phyloP scores from a whole-genome alignment of 2,113 vertebrate genomes.

The Sylvia atricapilla region DNA sequence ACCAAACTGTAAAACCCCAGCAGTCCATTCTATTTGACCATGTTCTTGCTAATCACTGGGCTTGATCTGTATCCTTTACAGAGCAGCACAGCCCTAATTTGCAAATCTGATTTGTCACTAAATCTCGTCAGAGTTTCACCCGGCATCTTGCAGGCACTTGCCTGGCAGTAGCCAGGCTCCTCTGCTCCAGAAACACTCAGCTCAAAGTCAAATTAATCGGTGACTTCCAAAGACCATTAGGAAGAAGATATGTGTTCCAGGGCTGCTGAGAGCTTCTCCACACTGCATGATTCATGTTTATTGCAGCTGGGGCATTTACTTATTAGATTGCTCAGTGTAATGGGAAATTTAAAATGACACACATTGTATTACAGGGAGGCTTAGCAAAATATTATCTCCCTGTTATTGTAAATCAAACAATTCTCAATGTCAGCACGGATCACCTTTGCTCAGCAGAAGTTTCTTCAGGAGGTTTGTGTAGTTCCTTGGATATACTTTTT shows the following conservation, averaged over 20 bases:
- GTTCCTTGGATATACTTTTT: neutral
- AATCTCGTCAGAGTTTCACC: constrained; percentile 31
- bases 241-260: constrained; percentile 35
- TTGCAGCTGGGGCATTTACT: constrained; percentile 61
- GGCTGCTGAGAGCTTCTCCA: constrained; percentile 39
- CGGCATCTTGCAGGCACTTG: constrained; percentile 29
- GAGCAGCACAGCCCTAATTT: neutral
- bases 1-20: neutral
- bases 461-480: neutral
- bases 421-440: constrained; percentile 59
- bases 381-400: constrained; percentile 70
- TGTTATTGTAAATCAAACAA: constrained; percentile 68
- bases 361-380: constrained; percentile 63
- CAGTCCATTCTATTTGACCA: neutral
- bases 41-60: neutral
- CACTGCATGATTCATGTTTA: constrained; percentile 65
- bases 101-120: constrained; percentile 60
- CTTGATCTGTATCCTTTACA: constrained; percentile 14
- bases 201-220: constrained; percentile 57
- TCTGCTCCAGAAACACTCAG: constrained; percentile 14
- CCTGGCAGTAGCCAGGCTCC: neutral
- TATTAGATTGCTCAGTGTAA: constrained; percentile 63
- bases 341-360: constrained; percentile 66
- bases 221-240: constrained; percentile 49
- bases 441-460: constrained; percentile 50